Evolutionary conservation across 2,888 invertebrate genomes (phyloP), one percentile per base, ranked within the genome.

Genomic region (Asteroscopus sphinx): DNA sequence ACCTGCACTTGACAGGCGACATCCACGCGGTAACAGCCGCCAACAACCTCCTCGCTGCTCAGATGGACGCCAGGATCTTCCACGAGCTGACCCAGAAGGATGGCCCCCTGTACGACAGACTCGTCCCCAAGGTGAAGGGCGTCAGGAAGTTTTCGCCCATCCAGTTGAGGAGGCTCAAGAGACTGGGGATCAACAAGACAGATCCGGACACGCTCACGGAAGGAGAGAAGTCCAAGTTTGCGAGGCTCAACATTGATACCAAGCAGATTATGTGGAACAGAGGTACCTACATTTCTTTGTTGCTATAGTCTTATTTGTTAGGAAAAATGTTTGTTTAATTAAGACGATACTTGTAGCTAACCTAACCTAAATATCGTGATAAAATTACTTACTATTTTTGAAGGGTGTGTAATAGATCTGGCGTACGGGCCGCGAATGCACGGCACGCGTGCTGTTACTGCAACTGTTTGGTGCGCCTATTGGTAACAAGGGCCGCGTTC

Each of bases 21-120:
- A 99, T 99, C 79, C 99, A 99, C 90, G 99, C 99, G 0, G 97
- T 99, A n/a, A 97, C 98, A 0, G 99, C 99, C 0, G 99, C 99
- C 5, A 99, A 99, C 91, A 99, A 99, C 91, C 95, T 99, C 9
- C 94, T 99, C n/a, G 98, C 99, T 0, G 99, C 99, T 0, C 99
- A 99, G 85, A 96, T 99, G 84, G 99, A 99, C 85, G 98, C 99
- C 0, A 95, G 99, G 73, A 98, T 99, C 83, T 99, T 99, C 94
- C 99, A 99, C 88, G 99, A 99, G 91, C 94, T 96, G 2, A 99
- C 99, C 0, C 99, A 99, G 89, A 95, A 96, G 39, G 98, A 99
- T 85, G 95, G 96, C 42, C 96, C 97, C 0, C 92, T 99, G 0
- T 99, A 96, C 85, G 96, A 97, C 78, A 95, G 99, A 21, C 95